Conservation (phyloP, 2,797 vertebrate species). For the Tympanoctomys barrerae region DNA sequence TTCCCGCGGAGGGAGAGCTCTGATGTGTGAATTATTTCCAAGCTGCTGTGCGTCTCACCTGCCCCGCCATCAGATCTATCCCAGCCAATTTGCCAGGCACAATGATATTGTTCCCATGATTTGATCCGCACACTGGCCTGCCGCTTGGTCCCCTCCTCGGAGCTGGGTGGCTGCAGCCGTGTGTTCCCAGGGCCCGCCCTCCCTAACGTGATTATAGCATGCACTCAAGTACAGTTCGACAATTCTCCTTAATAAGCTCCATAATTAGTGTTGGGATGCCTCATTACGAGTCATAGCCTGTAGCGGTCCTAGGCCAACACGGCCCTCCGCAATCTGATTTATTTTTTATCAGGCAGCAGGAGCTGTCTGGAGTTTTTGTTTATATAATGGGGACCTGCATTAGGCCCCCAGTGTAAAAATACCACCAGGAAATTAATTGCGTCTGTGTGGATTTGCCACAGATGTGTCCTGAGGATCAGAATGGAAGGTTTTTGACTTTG, state of each 20-base stretch:
- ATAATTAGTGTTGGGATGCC: constrained; percentile 88
- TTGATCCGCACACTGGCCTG: neutral
- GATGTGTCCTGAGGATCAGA: constrained; percentile 85
- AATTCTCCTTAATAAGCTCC: constrained; percentile 88
- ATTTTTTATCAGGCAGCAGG: constrained; percentile 86
- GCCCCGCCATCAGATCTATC: constrained; percentile 85
- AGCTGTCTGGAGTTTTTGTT: constrained; percentile 89
- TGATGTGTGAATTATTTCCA: constrained; percentile 87
- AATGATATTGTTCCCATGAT: constrained; percentile 73
- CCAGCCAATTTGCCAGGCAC: constrained; percentile 79
- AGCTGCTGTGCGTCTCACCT: constrained; percentile 86
- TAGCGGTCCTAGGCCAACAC: constrained; percentile 87
- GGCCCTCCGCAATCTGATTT: constrained; percentile 86
- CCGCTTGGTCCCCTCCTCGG: constrained; percentile 29
- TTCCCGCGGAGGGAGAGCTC: constrained; percentile 81
- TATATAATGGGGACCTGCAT: constrained; percentile 86
- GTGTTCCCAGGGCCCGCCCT: constrained; percentile 61
- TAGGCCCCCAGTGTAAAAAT: constrained; percentile 88
- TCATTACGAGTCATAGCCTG: constrained; percentile 89
- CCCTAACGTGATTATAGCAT: constrained; percentile 75
- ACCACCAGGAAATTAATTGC: constrained; percentile 91
- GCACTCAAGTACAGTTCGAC: constrained; percentile 83
- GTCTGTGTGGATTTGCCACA: constrained; percentile 88
- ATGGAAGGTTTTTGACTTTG: constrained; percentile 84
- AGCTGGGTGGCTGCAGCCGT: constrained; percentile 53